A percentile compares a stretch with the other conserved stretches of the same genome.
Evolutionary conservation across 2,888 invertebrate species (phyloP).

Genomic region (Drosophila ustulata): DNA sequence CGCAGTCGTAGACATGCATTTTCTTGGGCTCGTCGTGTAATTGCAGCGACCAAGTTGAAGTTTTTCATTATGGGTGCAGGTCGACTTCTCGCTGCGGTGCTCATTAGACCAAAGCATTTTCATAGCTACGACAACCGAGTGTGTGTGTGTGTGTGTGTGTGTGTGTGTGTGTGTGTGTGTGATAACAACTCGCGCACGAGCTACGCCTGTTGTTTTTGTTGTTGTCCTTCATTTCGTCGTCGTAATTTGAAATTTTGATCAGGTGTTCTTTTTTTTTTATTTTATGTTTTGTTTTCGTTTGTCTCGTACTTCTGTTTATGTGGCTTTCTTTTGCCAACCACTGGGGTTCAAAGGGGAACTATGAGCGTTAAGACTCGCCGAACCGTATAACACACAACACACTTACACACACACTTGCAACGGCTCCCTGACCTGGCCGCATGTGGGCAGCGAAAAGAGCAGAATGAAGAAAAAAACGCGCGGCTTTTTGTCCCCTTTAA

Average conservation of each 20-base stretch:
- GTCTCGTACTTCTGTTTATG: constrained; percentile 22
- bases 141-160: constrained; percentile 29
- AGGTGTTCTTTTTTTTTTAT: constrained; percentile 66
- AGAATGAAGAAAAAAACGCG: constrained; percentile 39
- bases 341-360: constrained; percentile 73
- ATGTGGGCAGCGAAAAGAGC: constrained; percentile 60
- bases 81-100: constrained; percentile 50
- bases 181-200: constrained; percentile 73
- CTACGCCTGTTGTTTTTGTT: constrained; percentile 70
- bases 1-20: constrained; percentile 55
- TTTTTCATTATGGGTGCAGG: constrained; percentile 47
- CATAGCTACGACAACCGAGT: constrained; percentile 46
- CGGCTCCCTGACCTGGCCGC: constrained; percentile 29
- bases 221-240: constrained; percentile 69
- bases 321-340: constrained; percentile 59
- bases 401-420: constrained; percentile 17
- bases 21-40: constrained; percentile 63
- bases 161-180: constrained; percentile 36
- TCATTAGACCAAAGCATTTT: constrained; percentile 78
- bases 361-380: constrained; percentile 74
- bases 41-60: constrained; percentile 69
- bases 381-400: constrained; percentile 68
- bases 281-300: constrained; percentile 22
- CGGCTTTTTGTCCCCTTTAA: constrained; percentile 46
- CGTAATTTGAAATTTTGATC: constrained; percentile 80